A percentile compares a stretch with the other conserved stretches of the same genome.
phyloP scores from a whole-genome alignment of 2,113 vertebrate genomes.

The Laterallus jamaicensis region DNA sequence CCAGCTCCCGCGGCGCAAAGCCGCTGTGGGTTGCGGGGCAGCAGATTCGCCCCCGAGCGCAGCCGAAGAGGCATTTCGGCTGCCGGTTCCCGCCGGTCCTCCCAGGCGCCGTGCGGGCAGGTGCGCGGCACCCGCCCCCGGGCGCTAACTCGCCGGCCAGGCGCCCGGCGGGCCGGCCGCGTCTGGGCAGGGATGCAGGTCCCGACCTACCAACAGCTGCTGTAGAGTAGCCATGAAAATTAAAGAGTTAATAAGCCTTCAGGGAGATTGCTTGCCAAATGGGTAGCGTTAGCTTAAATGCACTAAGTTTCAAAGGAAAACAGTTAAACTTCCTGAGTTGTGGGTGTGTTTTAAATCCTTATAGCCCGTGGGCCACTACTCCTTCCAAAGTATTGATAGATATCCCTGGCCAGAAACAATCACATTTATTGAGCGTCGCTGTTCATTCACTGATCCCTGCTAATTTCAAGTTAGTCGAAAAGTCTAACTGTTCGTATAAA shows the following conservation, averaged over 20 bases:
- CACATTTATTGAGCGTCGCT: not conserved
- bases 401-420: not conserved
- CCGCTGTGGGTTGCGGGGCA: not conserved
- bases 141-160: no score
- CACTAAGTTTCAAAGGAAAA: not conserved
- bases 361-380: not conserved
- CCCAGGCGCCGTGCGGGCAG: not conserved
- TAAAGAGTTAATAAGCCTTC: not conserved
- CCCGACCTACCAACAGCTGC: not conserved
- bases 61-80: not conserved
- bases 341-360: not conserved
- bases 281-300: not conserved
- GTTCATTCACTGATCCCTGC: not conserved
- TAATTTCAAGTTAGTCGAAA: not conserved
- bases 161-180: no score
- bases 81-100: not conserved
- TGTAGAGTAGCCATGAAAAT: fast-evolving
- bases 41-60: no score
- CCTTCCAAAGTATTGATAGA: not conserved
- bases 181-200: fast-evolving
- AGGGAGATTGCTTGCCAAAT: not conserved
- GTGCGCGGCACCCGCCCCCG: not conserved
- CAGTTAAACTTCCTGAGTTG: not conserved
- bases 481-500: not conserved
- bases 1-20: not conserved